Base-by-base conservation (phyloP, 2,797 vertebrate species). In the Enoplosus armatus region DNA sequence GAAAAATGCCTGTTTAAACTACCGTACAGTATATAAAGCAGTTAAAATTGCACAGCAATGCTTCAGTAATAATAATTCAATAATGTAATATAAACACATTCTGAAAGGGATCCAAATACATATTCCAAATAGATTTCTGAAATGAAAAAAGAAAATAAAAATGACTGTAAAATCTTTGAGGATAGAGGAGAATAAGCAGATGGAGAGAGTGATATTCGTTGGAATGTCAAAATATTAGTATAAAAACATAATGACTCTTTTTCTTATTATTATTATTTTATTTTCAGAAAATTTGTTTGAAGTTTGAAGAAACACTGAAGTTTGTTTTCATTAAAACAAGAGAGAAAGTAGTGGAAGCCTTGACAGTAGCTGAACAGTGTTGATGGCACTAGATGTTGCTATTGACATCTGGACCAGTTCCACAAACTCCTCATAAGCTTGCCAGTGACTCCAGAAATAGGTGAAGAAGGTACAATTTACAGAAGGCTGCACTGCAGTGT, bases 401-500 rank as follows among this genome's bases (percentile, higher is more conserved):
- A 79, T 82, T 90, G 92, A 85, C 88, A 89, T 77, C 80, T 92
- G 85, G 90, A 91, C 90, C 86, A 85, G 81, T 87, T 92, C 85
- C 85, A 88, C 68, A 86, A 83, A 90, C 77, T 78, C 87, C 55
- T 72, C 59, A 59, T 50, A 76, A 69, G 73, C 80, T 76, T 79
- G 85, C 89, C 80, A 85, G 75, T 56, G 82, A 69, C 55, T 89
- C 80, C 68, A 78, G 85, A 92, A 90, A 91, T 85, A 93, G 87
- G 81, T 45, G 75, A 92, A 89, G 76, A 89, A 77, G 79, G 87
- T 83, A 75, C 73, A 77, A 76, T 79, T 84, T 78, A 82, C 88
- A 79, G 85, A 61, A 76, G 78, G 88, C 93, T 94, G 92, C 93
- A 94, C 84, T 94, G 93, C 93, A 93, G 93, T 91, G 87, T 83